phyloP scores from a whole-genome alignment of 2,797 vertebrate species.

The Sebastes itinus region DNA sequence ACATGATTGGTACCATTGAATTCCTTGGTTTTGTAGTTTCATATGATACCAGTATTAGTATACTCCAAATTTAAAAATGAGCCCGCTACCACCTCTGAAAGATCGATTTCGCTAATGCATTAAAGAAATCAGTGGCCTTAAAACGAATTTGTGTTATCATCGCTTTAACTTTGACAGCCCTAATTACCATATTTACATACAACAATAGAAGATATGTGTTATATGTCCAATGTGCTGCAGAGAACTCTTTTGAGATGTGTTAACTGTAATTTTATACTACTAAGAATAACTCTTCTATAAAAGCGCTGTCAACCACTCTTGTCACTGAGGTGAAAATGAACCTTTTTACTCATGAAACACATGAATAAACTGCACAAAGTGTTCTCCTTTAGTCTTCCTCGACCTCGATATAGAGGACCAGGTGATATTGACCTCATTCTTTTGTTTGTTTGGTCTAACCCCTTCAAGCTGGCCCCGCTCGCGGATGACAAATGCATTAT shows the following conservation, averaged over 20 bases:
- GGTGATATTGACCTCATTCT: constrained; percentile 75
- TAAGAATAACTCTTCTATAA: neutral
- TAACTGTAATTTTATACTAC: neutral
- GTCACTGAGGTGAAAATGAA: neutral
- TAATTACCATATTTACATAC: no score
- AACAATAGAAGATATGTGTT: neutral
- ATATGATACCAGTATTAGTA: no score
- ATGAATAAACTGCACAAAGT: constrained; percentile 6
- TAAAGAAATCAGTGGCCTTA: no score
- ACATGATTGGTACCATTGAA: no score
- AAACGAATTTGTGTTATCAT: no score
- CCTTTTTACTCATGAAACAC: neutral
- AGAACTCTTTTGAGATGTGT: neutral
- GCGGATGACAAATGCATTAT: constrained; percentile 76
- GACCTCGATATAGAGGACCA: constrained; percentile 61
- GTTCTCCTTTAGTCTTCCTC: constrained; percentile 24
- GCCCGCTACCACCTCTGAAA: no score
- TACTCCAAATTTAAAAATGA: no score
- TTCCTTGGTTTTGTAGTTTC: no score
- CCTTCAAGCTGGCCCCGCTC: constrained; percentile 53
- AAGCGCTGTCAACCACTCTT: neutral
- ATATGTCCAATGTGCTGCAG: neutral
- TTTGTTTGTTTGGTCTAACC: constrained; percentile 63
- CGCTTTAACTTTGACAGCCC: no score
- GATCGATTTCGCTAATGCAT: no score